Evolutionary conservation across 2,113 vertebrate species (phyloP), one percentile per base, ranked within the genome.

Genomic region (Ochotona curzoniae): DNA sequence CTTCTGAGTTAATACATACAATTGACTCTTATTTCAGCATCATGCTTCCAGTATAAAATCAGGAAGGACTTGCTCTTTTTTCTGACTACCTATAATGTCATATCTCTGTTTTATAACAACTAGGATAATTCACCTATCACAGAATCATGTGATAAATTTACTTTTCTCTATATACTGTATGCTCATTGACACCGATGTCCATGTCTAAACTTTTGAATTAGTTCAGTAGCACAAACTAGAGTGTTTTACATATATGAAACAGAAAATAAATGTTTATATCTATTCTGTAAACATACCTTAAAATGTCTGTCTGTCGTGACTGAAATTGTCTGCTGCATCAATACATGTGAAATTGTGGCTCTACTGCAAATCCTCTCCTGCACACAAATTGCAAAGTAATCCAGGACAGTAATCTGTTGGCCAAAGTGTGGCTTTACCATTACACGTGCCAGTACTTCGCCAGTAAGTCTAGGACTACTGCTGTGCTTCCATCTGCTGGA

Each of bases 391-490:
- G 49, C 13, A 87, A 73, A 21, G 25, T 83, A n/a, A 79, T 4
- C 26, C 2, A 85, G 80, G 32, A 20, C 17, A 60, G 25, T n/a
- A n/a, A n/a, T 26, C 30, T 75, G 87, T 83, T 74, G 78, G 74
- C 32, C 28, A 94, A 69, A 73, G 35, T 47, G 74, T 84, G 30
- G 61, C 69, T 94, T 80, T 64, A 54, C 30, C 60, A 87, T 85
- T 54, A 9, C 61, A 66, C 66, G 51, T 18, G 10, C 47, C 10
- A 25, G 28, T 30, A 7, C 26, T 67, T 84, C 78, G 90, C 35
- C 75, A 75, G 10, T 35, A 17, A 61, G 49, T 81, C 28, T 82
- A 66, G 18, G 32, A 28, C n/a, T 73, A 63, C 70, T 74, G 47
- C 21, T 63, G 13, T 83, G 61, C 4, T 80, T 82, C 64, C 71